Conservation (phyloP, 2,888 invertebrate species). For the Erebia aethiops region DNA sequence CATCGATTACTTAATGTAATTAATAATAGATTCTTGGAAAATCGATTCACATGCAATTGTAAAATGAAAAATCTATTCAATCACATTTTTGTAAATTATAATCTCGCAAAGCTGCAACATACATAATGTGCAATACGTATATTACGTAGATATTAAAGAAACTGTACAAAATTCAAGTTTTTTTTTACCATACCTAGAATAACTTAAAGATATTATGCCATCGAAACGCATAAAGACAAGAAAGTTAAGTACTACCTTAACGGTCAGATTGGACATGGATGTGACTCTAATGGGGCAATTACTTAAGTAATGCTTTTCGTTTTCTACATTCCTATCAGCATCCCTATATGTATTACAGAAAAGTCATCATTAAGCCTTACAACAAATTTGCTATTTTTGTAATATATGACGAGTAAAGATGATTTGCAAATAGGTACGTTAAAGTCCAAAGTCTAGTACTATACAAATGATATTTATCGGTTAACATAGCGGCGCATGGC, state of each 20-base stretch:
- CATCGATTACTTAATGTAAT: neutral
- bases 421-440: slow-evolving; percentile 7
- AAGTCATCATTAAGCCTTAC: neutral
- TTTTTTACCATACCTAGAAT: neutral
- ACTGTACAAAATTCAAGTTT: neutral
- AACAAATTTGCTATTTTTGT: neutral
- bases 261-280: too few species aligned
- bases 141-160: neutral
- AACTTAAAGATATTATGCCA: too few species aligned
- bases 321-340: too few species aligned
- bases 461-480: slow-evolving; percentile 2
- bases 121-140: too few species aligned
- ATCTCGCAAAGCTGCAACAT: neutral
- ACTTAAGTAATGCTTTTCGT: too few species aligned
- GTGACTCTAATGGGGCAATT: too few species aligned
- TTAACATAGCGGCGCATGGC: slow-evolving; percentile 2
- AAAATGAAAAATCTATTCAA: neutral
- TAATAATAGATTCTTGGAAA: neutral
- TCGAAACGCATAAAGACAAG: too few species aligned
- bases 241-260: too few species aligned
- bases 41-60: neutral
- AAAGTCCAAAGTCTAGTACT: slow-evolving; percentile 13
- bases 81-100: neutral
- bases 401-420: slow-evolving; percentile 1
- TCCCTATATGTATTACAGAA: too few species aligned